Percentiles rank a stretch among this genome's conserved stretches.
phyloP scores from a whole-genome alignment of 2,113 vertebrate genomes.

The Odocoileus virginianus region DNA sequence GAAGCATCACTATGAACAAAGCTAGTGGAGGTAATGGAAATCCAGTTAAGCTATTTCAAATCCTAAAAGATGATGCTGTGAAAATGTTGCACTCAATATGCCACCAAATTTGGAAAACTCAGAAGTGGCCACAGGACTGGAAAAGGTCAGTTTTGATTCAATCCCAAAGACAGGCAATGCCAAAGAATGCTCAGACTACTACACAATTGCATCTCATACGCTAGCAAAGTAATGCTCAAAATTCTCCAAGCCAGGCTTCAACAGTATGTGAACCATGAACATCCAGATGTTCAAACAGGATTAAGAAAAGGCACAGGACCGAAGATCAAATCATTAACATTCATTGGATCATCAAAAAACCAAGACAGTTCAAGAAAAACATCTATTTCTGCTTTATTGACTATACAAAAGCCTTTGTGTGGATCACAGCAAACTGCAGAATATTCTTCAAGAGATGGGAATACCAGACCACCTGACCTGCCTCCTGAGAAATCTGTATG shows the following conservation, averaged over 20 bases:
- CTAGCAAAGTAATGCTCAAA: not conserved
- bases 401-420: not conserved
- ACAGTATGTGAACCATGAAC: not conserved
- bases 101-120: not conserved
- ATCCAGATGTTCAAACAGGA: not conserved
- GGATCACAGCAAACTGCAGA: not conserved
- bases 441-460: not conserved
- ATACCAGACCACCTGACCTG: not conserved
- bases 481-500: not conserved
- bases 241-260: not conserved
- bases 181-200: not conserved
- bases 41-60: not conserved
- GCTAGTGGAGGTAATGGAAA: not conserved
- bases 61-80: not conserved
- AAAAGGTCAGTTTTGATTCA: not conserved
- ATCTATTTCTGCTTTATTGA: not conserved
- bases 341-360: rapidly evolving
- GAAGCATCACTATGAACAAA: not conserved
- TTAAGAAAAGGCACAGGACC: not conserved
- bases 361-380: not conserved
- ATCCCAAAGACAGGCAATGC: not conserved
- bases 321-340: not conserved
- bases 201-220: not conserved
- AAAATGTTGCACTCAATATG: not conserved
- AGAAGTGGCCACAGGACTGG: not conserved